phyloP scores from a whole-genome alignment of 2,797 vertebrate species.

The Macropodus opercularis region DNA sequence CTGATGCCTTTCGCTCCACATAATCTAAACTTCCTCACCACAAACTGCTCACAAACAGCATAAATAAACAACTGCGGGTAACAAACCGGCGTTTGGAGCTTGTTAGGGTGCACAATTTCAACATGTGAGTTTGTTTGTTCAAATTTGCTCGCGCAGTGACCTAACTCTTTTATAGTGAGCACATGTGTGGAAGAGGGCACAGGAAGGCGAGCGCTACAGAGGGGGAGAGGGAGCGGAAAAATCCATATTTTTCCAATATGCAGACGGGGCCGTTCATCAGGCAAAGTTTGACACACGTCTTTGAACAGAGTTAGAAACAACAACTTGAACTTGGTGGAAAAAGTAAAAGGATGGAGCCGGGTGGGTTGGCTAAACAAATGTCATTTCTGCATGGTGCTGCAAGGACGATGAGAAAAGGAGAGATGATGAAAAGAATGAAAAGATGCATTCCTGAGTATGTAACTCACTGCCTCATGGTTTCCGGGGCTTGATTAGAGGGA shows the following conservation, averaged over 20 bases:
- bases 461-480: constrained; percentile 61
- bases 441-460: constrained; percentile 63
- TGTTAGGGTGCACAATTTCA: constrained; percentile 55
- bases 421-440: constrained; percentile 71
- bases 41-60: constrained; percentile 64
- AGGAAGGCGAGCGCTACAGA: constrained; percentile 44
- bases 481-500: constrained; percentile 78
- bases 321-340: constrained; percentile 64
- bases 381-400: constrained; percentile 64
- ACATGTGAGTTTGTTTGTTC: constrained; percentile 74
- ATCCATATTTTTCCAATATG: constrained; percentile 78
- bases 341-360: constrained; percentile 40
- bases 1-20: constrained; percentile 57
- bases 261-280: constrained; percentile 64
- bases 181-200: constrained; percentile 65
- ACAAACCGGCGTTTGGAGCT: constrained; percentile 55
- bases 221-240: constrained; percentile 32
- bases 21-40: constrained; percentile 65
- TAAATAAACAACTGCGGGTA: constrained; percentile 67
- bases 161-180: constrained; percentile 67
- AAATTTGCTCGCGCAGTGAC: constrained; percentile 68
- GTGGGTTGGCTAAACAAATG: constrained; percentile 73
- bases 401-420: constrained; percentile 62
- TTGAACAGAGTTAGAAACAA: constrained; percentile 68
- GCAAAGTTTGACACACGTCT: constrained; percentile 68